These are phyloP conservation scores for Marcusenius ussheri DNA, from an alignment of 2,113 vertebrate species.

Conservation along the genomic window DNA sequence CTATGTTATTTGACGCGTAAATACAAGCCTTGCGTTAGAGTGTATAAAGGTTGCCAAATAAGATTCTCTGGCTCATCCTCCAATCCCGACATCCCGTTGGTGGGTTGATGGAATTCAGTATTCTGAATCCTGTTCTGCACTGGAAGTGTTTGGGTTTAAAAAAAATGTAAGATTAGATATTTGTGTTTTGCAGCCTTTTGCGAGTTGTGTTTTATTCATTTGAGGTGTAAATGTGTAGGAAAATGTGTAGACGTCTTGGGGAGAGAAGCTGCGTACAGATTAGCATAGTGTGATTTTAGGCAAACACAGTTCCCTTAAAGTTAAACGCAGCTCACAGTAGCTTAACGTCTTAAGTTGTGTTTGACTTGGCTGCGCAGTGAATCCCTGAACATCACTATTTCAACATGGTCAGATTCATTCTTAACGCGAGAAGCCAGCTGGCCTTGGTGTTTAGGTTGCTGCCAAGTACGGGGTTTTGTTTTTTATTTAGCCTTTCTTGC, in stretches of 20 bases:
- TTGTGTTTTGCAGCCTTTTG: not conserved
- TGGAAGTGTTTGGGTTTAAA: not conserved
- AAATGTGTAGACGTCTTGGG: not conserved
- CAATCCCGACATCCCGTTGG: not conserved
- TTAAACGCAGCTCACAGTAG: not conserved
- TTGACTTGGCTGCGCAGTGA: not conserved
- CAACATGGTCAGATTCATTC: not conserved
- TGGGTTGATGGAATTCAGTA: not conserved
- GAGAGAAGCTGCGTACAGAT: not conserved
- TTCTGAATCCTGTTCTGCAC: not conserved
- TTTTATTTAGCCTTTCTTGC: not conserved
- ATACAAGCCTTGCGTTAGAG: not conserved
- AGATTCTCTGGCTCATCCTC: not conserved
- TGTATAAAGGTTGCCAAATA: not conserved
- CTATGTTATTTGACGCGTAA: not conserved
- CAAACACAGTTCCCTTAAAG: not conserved
- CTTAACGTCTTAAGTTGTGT: not conserved
- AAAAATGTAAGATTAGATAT: not conserved
- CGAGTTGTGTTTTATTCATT: not conserved
- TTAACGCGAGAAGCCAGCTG: not conserved
- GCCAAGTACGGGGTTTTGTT: not conserved
- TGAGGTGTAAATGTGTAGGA: not conserved
- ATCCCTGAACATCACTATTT: not conserved
- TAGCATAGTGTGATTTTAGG: not conserved
- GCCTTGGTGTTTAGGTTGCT: not conserved